Evolutionary conservation across 2,797 vertebrate species (phyloP).

Genomic region (Manis crassicaudata): DNA sequence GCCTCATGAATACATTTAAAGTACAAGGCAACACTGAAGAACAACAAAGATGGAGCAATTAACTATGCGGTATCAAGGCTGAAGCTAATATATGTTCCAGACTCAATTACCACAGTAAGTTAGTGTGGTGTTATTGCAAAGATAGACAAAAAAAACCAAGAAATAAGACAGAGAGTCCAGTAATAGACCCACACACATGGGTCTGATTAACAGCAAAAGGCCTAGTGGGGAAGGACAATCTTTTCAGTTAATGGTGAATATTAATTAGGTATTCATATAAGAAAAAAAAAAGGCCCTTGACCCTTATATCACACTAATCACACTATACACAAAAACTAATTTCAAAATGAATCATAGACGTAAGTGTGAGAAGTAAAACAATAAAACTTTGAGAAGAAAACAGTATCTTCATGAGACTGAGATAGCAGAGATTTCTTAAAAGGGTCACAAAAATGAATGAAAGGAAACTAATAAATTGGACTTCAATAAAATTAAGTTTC

Average conservation of each 20-base stretch:
- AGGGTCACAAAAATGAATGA: not conserved
- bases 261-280: not conserved
- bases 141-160: not conserved
- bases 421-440: not conserved
- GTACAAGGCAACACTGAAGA: not conserved
- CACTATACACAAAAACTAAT: not conserved
- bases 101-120: not conserved
- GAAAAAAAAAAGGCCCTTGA: not conserved
- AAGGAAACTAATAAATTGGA: not conserved
- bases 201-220: not conserved
- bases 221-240: not conserved
- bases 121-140: not conserved
- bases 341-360: not conserved
- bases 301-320: not conserved
- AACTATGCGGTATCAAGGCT: not conserved
- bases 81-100: not conserved
- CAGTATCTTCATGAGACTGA: not conserved
- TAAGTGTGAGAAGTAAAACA: not conserved
- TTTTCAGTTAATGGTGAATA: not conserved
- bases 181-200: not conserved
- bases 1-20: not conserved
- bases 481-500: slow-evolving; percentile 32
- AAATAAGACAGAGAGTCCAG: not conserved
- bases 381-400: not conserved
- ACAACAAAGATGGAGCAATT: not conserved